Evolutionary conservation across 2,113 vertebrate species (phyloP), one percentile per base, ranked within the genome.

Genomic region (Strigops habroptila): DNA sequence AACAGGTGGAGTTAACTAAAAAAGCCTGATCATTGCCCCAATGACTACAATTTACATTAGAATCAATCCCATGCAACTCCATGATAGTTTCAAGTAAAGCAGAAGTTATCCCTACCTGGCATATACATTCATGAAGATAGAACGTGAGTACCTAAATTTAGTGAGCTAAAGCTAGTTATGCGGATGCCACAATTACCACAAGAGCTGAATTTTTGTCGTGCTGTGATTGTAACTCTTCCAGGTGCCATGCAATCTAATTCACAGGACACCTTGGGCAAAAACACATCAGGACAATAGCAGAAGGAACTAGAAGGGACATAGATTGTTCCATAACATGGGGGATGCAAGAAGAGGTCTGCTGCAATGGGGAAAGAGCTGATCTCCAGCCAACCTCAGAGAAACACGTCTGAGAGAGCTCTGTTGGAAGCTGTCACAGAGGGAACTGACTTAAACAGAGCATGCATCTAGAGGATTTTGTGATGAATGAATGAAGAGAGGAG

Each of bases 241-340:
- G n/a, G 41, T 31, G 43, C 25, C 28, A 8, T 1, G 16, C 33
- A 28, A 30, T 33, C 44, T 52, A 33, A 87, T 55, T 64, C 44
- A 24, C 10, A 10, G 30, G 33, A 9, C 14, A 14, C 18, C 59
- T 62, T 44, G n/a, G 59, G 41, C 53, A 83, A 88, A 80, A 88
- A 12, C 12, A 37, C 8, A 46, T 14, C 24, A 39, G 24, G n/a
- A 52, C 14, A 83, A 30, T 2, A 83, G 35, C n/a, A 80, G 41
- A 55, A 75, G 33, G 43, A 71, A 51, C 10, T 28, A 67, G 18
- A 84, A 78, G 22, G 18, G 17, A n/a, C 25, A 59, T 5, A 63
- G 46, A 15, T 17, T 19, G 3, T 15, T 64, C 41, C 3, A 0
- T 55, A 43, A 35, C 8, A n/a, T 0, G 2, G 4, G 0, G 23